Conservation (phyloP, 2,888 invertebrate genomes). For the Epicampocera succincta region DNA sequence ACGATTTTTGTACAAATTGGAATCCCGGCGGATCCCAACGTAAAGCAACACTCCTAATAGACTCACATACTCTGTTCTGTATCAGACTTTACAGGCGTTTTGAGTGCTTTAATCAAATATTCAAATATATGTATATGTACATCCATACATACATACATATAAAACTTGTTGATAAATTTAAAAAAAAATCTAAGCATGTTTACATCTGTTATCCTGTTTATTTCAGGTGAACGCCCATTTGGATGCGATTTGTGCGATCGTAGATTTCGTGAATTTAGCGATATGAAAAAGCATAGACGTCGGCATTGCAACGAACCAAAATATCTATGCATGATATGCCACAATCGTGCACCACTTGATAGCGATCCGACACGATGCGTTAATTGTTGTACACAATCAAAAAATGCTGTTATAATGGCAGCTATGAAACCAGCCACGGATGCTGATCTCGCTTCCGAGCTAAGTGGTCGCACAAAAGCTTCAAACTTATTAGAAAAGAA, state of each 20-base stretch:
- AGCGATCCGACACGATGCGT: conserved; percentile 79
- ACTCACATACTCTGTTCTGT: too few species aligned
- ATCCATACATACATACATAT: neutral
- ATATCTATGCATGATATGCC: conserved; percentile 80
- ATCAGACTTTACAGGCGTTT: too few species aligned
- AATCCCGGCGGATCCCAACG: too few species aligned
- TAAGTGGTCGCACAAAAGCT: conserved; percentile 7
- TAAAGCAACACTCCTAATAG: too few species aligned
- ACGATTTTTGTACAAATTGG: too few species aligned
- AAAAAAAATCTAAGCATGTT: neutral
- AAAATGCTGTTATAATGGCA: conserved; percentile 72
- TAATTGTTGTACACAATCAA: conserved; percentile 75
- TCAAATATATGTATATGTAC: neutral
- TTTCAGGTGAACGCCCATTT: conserved; percentile 79
- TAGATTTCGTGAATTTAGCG: conserved; percentile 81
- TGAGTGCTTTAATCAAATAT: too few species aligned
- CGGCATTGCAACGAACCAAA: conserved; percentile 77
- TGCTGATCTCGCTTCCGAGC: conserved; percentile 55
- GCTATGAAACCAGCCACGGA: conserved; percentile 67
- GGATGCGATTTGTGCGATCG: conserved; percentile 80
- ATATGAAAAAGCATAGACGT: conserved; percentile 80
- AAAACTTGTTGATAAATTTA: too few species aligned
- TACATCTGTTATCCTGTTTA: conserved; percentile 6
- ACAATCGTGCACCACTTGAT: conserved; percentile 74
- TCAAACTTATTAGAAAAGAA: conserved; percentile 35